These are phyloP conservation scores for Vicugna pacos DNA, from an alignment of 2,113 vertebrate genomes.

Conservation along the genomic window DNA sequence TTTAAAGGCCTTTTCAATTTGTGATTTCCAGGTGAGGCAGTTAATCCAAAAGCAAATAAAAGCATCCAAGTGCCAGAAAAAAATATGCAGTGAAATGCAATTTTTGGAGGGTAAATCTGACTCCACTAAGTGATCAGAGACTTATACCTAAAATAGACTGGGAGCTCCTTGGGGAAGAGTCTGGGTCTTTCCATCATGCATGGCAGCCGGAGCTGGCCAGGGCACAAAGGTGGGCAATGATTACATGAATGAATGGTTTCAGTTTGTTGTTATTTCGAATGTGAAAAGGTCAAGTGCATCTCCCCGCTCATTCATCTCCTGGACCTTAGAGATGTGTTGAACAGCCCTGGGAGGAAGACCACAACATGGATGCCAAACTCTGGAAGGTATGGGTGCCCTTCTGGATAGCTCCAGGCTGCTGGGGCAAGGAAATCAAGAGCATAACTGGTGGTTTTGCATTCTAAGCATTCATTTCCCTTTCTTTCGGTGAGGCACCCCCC, in stretches of 20 bases:
- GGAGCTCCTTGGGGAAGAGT: conserved; percentile 8
- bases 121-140: conserved; percentile 36
- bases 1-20: conserved; percentile 66
- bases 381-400: neutral
- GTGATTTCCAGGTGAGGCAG: conserved; percentile 51
- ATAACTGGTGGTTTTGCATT: neutral
- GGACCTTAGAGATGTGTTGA: neutral
- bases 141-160: conserved; percentile 28
- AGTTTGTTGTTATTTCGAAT: neutral
- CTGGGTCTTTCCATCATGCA: neutral
- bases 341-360: neutral
- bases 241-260: neutral
- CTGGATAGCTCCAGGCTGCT: neutral
- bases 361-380: neutral
- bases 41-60: conserved; percentile 70
- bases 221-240: neutral
- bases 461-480: neutral
- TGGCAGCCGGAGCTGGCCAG: neutral
- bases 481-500: neutral
- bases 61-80: neutral
- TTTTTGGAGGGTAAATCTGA: conserved; percentile 20
- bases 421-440: neutral
- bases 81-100: conserved; percentile 10
- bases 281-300: conserved; percentile 35
- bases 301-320: neutral